Percentiles rank a stretch among this genome's conserved stretches.
Conservation (phyloP, 2,888 invertebrate species). For the Mimas tiliae region DNA sequence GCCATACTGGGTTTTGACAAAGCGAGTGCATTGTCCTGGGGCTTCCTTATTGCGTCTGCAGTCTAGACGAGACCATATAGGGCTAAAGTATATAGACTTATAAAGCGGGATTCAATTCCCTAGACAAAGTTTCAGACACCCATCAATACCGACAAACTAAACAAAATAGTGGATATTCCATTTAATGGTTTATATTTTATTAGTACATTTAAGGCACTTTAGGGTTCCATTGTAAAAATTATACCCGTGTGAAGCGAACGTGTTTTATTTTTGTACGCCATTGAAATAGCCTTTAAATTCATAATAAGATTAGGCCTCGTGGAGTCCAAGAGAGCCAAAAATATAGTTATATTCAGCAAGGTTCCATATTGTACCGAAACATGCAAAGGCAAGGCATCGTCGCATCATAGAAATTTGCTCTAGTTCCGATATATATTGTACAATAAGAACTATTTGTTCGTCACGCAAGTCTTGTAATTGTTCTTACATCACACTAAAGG, state of each 20-base stretch:
- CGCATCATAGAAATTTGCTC: not conserved
- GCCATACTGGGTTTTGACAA: slow-evolving; percentile 17
- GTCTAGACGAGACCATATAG: slow-evolving; percentile 65
- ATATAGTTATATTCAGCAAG: not conserved
- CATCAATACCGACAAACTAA: slow-evolving; percentile 34
- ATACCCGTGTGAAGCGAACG: not conserved
- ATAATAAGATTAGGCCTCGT: no score
- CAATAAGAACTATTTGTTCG: not conserved
- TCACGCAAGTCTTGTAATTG: not conserved
- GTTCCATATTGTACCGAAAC: not conserved
- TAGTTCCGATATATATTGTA: not conserved
- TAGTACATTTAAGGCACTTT: not conserved
- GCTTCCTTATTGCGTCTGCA: slow-evolving; percentile 59
- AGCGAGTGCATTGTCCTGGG: slow-evolving; percentile 54
- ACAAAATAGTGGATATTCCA: slow-evolving; percentile 31
- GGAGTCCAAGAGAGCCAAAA: no score
- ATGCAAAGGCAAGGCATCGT: slow-evolving; percentile 1
- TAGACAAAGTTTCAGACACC: slow-evolving; percentile 41
- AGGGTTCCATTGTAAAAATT: not conserved
- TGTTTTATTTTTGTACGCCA: not conserved
- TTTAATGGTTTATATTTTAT: slow-evolving; percentile 1
- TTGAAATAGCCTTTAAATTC: no score
- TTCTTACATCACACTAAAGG: no score
- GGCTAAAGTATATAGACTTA: slow-evolving; percentile 46
- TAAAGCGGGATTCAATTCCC: slow-evolving; percentile 44